Evolutionary conservation across 2,888 invertebrate genomes (phyloP).

Genomic region (Osmoderma eremita): DNA sequence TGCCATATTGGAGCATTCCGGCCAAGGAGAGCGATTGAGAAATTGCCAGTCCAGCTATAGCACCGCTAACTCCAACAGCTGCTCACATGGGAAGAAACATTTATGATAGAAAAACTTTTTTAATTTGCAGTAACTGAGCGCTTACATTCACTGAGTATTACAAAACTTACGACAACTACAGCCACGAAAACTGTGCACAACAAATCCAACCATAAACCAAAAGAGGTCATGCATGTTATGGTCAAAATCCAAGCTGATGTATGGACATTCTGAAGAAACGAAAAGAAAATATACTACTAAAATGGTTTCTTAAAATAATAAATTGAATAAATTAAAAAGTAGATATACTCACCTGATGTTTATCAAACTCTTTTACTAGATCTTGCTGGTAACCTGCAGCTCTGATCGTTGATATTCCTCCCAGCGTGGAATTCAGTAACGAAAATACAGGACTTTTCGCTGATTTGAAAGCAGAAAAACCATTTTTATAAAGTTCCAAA

Average conservation of each 20-base stretch:
- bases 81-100: too few species aligned
- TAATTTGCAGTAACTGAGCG: neutral
- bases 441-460: slow-evolving; percentile 90
- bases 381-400: slow-evolving; percentile 77
- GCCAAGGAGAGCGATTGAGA: slow-evolving; percentile 76
- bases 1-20: slow-evolving; percentile 82
- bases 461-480: slow-evolving; percentile 53
- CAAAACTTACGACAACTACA: slow-evolving; percentile 71
- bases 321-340: neutral
- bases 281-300: neutral
- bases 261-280: slow-evolving; percentile 65
- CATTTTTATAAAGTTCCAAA: neutral
- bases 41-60: slow-evolving; percentile 75
- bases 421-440: slow-evolving; percentile 82
- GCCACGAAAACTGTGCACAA: slow-evolving; percentile 70
- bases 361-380: slow-evolving; percentile 77
- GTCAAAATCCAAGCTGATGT: slow-evolving; percentile 73
- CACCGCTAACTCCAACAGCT: slow-evolving; percentile 59
- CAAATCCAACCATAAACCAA: slow-evolving; percentile 73
- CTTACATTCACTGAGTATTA: slow-evolving; percentile 66
- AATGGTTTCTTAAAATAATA: neutral
- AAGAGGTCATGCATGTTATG: slow-evolving; percentile 71
- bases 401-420: slow-evolving; percentile 86
- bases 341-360: slow-evolving; percentile 56
- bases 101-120: too few species aligned